Evolutionary conservation across 2,797 vertebrate species (phyloP).

Genomic region (Hybognathus amarus): DNA sequence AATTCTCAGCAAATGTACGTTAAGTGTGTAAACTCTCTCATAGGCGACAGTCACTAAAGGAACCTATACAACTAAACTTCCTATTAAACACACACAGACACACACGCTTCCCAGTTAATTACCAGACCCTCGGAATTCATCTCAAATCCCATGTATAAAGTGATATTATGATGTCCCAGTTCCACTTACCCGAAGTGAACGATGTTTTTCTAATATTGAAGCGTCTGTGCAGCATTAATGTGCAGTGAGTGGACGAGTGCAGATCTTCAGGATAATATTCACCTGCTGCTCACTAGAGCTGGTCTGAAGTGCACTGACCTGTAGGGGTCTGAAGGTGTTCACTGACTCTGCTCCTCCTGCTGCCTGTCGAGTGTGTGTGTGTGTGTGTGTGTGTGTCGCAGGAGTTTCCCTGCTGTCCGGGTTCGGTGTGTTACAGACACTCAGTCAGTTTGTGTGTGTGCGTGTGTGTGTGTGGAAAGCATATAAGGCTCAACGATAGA

Average conservation of each 20-base stretch:
- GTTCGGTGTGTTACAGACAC: not conserved
- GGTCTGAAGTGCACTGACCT: constrained; percentile 56
- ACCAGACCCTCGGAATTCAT: not conserved
- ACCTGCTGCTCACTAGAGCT: constrained; percentile 19
- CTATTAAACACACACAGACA: not conserved
- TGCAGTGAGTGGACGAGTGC: not conserved
- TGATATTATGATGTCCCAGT: not conserved
- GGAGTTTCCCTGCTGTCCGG: not conserved
- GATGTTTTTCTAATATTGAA: constrained; percentile 61
- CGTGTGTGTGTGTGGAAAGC: no score
- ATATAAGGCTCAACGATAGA: not conserved
- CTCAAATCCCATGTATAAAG: no score
- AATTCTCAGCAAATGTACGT: not conserved
- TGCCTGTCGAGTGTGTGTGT: not conserved
- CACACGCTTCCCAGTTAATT: not conserved
- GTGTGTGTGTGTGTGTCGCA: not conserved
- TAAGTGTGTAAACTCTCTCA: not conserved
- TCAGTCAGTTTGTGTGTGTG: not conserved
- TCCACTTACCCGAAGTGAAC: constrained; percentile 68
- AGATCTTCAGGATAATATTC: not conserved
- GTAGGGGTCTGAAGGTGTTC: constrained; percentile 28
- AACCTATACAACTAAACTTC: not conserved
- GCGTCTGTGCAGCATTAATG: constrained; percentile 63
- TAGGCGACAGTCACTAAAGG: not conserved
- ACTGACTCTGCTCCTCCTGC: not conserved